phyloP scores from a whole-genome alignment of 2,797 vertebrate species.

The Eulemur coronatus region DNA sequence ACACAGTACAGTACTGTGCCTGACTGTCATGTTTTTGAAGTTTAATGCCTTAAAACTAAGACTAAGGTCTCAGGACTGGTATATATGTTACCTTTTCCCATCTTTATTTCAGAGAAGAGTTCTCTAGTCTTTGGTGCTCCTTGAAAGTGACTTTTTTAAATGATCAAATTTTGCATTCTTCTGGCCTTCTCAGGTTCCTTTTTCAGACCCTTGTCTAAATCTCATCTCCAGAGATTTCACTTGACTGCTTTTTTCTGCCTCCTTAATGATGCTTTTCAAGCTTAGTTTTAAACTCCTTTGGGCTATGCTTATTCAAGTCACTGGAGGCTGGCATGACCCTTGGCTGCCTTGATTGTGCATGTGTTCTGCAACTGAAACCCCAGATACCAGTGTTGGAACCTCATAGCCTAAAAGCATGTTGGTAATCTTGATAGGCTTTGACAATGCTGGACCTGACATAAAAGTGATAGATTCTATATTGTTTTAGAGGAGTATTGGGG shows the following conservation, averaged over 20 bases:
- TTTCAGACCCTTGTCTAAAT: conserved; percentile 44
- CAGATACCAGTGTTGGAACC: conserved; percentile 40
- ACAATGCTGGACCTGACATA: not conserved
- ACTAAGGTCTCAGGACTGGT: not conserved
- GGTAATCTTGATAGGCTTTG: conserved; percentile 1
- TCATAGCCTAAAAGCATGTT: conserved; percentile 48
- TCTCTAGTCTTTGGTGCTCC: not conserved
- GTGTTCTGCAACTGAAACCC: conserved; percentile 37
- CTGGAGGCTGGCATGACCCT: not conserved
- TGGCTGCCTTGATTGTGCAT: conserved; percentile 49
- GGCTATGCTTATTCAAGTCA: conserved; percentile 25
- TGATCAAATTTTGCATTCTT: not conserved
- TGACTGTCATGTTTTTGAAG: not conserved
- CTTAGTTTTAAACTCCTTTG: conserved; percentile 7
- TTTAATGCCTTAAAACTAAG: not conserved
- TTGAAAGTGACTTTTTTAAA: conserved; percentile 17
- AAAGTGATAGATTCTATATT: not conserved
- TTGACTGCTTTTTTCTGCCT: conserved; percentile 40
- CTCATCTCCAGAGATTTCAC: conserved; percentile 26
- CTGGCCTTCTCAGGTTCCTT: conserved; percentile 37
- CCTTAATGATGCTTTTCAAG: conserved; percentile 48
- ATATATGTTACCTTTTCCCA: not conserved
- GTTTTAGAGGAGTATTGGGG: not conserved
- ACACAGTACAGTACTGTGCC: not conserved
- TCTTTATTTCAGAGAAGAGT: conserved; percentile 8